phyloP scores from a whole-genome alignment of 2,888 invertebrate species.

The Agonopterix alstromeriana region DNA sequence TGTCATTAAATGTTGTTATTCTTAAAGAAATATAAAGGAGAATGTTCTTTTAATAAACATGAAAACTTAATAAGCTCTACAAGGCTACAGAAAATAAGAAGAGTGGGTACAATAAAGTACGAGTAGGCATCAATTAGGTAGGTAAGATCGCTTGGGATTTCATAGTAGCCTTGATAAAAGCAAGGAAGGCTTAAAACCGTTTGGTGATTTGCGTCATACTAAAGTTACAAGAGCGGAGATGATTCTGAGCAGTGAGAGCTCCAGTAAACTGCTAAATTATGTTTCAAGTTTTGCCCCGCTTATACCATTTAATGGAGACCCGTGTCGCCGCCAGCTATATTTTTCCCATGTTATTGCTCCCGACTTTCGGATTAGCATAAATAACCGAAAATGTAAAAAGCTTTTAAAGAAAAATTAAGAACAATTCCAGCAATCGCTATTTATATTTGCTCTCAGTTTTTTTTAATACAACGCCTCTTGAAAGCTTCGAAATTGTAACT shows the following conservation, averaged over 20 bases:
- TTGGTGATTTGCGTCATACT: constrained; percentile 6
- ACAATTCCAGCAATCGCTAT: constrained; percentile 33
- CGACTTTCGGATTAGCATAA: constrained; percentile 47
- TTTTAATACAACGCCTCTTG: constrained; percentile 13
- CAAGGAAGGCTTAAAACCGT: constrained; percentile 2
- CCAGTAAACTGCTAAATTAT: constrained; percentile 41
- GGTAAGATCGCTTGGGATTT: no score
- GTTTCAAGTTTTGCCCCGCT: constrained; percentile 44
- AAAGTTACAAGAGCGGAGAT: constrained; percentile 20
- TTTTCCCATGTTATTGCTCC: constrained; percentile 45
- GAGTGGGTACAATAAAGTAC: no score
- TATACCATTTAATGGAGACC: constrained; percentile 43
- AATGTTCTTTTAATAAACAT: no score
- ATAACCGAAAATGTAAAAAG: constrained; percentile 41
- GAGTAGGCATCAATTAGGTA: no score
- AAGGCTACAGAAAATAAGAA: no score
- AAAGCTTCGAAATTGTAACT: constrained; percentile 17
- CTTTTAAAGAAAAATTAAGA: constrained; percentile 46
- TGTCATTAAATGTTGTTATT: no score
- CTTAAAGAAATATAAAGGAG: no score
- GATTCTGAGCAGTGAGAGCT: constrained; percentile 21
- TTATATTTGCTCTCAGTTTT: constrained; percentile 28
- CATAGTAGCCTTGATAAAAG: constrained; percentile 1
- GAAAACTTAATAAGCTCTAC: no score
- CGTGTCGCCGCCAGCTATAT: constrained; percentile 38